Base-by-base conservation (phyloP, 2,888 invertebrate species). In the Epistrophella euchroma region DNA sequence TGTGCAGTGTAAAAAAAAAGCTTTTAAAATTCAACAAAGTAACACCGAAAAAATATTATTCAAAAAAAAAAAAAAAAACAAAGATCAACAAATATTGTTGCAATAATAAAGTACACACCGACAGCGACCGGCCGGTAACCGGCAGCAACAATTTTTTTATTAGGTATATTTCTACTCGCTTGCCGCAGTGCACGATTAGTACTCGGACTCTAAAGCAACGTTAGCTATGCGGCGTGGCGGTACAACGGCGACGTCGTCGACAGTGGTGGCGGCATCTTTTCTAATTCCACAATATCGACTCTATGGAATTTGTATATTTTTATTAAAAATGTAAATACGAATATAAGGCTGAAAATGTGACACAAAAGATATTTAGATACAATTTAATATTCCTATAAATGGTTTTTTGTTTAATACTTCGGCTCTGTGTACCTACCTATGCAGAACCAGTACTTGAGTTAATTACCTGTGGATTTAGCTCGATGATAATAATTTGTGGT, bases 71-170 rank as follows among this genome's bases (percentile, higher is more conserved):
- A 56, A 35, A 45, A 45, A 71, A 43, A 5, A 43, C 5, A 50
- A 56, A 74, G 22, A 74, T 66, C 62, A 78, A 78, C 75, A 84
- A 79, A 84, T 78, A 64, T 77, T 75, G 78, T 60, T 75, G 78
- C 74, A 77, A 66, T 60, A 73, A 68, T 56, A 64, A 71, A 82
- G 62, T 64, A 83, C 75, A 79, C 70, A 70, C 25, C 40, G n/a
- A 71, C 71, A 70, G 25, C 25, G 17, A 75, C 72, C 85, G 72
- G 81, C 76, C 80, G 75, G 72, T 66, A 76, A 76, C 80, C 66
- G 71, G 70, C 70, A 56, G 70, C 50, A 32, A 9, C 43, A 37
- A 35, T 32, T 50, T 28, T 52, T n/a, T 55, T 17, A 10, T 45
- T 55, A 32, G 19, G 6, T 7, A n/a, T 66, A 66, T 47, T 47